A percentile compares a stretch with the other conserved stretches of the same genome.
phyloP scores from a whole-genome alignment of 2,113 vertebrate genomes.

The Aplodontia rufa region DNA sequence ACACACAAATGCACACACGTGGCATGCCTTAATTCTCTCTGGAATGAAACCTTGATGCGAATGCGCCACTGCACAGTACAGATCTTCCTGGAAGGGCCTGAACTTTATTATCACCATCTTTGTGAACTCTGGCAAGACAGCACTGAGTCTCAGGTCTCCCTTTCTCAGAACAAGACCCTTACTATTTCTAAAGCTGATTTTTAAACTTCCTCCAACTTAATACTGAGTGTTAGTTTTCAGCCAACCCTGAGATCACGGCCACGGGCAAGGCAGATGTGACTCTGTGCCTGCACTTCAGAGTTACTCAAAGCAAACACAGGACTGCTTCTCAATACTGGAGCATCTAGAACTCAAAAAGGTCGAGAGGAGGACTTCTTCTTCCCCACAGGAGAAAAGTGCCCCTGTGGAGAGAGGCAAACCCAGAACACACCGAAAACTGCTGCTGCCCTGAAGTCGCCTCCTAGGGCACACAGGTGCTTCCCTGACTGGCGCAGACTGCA shows the following conservation, averaged over 20 bases:
- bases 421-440: background rate
- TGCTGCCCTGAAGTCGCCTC: background rate
- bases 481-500: background rate
- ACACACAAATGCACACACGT: too few species aligned
- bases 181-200: background rate
- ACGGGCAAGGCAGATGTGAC: rapidly evolving
- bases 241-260: rapidly evolving
- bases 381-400: background rate
- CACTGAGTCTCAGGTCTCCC: background rate
- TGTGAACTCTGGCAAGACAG: background rate
- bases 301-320: background rate
- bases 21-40: background rate
- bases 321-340: background rate
- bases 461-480: background rate
- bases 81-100: background rate
- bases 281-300: rapidly evolving
- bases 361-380: background rate
- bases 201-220: background rate
- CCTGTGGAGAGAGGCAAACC: background rate
- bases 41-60: background rate
- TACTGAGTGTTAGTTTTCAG: background rate
- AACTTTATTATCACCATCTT: background rate
- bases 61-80: rapidly evolving
- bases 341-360: background rate
- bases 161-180: background rate